phyloP scores from a whole-genome alignment of 2,888 invertebrate genomes.

The Pachydiplax longipennis region DNA sequence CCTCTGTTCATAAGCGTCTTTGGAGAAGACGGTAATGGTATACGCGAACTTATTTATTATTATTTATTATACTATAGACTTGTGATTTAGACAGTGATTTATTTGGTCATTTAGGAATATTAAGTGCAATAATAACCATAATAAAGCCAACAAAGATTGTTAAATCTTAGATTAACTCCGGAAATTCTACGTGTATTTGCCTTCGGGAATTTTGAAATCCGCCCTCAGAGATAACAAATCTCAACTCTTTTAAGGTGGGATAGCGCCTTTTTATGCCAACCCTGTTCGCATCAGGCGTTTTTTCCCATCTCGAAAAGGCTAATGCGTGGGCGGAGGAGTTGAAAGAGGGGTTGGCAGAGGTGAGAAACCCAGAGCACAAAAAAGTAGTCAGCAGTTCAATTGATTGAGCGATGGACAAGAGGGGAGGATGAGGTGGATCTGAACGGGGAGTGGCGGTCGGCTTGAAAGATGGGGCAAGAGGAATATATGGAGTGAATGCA shows the following conservation, averaged over 20 bases:
- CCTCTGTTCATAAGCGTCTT: no score
- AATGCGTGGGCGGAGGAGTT: not conserved
- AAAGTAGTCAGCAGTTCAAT: not conserved
- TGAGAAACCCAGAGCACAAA: not conserved
- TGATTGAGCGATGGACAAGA: conserved; percentile 34
- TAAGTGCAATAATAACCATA: no score
- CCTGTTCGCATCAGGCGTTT: not conserved
- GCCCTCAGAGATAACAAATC: no score
- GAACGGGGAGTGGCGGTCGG: not conserved
- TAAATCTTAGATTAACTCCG: no score
- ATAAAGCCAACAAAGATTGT: no score
- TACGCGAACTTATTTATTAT: no score
- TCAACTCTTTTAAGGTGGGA: no score
- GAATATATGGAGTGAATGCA: not conserved
- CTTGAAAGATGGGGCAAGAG: not conserved
- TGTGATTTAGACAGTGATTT: no score
- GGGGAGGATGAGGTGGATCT: not conserved
- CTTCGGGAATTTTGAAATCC: not conserved
- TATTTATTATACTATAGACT: no score
- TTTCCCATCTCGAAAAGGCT: not conserved
- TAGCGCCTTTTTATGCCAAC: not conserved
- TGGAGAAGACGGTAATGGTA: no score
- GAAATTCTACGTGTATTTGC: no score
- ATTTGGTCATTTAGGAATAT: no score
- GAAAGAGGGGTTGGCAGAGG: not conserved